Conservation (phyloP, 2,113 vertebrate species). For the Todiramphus chloris region DNA sequence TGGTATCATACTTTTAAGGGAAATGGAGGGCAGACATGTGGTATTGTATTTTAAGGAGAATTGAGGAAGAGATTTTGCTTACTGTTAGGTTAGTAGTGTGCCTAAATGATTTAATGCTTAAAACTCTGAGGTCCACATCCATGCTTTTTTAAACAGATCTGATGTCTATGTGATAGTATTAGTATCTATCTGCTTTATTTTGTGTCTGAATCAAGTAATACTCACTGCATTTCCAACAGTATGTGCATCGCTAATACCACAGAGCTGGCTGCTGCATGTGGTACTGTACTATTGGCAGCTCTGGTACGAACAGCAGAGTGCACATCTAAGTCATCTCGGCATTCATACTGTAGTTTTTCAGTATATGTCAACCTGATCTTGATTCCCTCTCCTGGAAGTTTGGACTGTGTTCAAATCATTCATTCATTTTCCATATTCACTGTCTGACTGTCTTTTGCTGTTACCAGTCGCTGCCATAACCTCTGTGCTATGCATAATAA, state of each 20-base stretch:
- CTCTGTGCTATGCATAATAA: conserved; percentile 57
- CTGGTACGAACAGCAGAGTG: neutral
- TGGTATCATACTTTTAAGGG: neutral
- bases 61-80: neutral
- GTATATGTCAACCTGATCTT: neutral
- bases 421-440: conserved; percentile 1
- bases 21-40: neutral
- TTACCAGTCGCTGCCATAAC: conserved; percentile 11
- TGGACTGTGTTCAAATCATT: neutral
- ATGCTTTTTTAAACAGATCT: neutral
- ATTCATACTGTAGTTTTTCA: neutral
- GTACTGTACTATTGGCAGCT: neutral
- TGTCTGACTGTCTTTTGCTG: conserved; percentile 41
- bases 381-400: neutral
- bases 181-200: neutral
- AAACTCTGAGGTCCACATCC: neutral
- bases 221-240: neutral
- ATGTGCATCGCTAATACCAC: fast-evolving
- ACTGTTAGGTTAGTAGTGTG: neutral
- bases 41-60: neutral
- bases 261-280: neutral
- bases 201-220: neutral
- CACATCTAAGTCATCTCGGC: neutral
- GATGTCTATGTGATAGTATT: neutral
- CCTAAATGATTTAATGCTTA: neutral